Evolutionary conservation across 2,888 invertebrate genomes (phyloP).

Genomic region (Neoaliturus tenellus): DNA sequence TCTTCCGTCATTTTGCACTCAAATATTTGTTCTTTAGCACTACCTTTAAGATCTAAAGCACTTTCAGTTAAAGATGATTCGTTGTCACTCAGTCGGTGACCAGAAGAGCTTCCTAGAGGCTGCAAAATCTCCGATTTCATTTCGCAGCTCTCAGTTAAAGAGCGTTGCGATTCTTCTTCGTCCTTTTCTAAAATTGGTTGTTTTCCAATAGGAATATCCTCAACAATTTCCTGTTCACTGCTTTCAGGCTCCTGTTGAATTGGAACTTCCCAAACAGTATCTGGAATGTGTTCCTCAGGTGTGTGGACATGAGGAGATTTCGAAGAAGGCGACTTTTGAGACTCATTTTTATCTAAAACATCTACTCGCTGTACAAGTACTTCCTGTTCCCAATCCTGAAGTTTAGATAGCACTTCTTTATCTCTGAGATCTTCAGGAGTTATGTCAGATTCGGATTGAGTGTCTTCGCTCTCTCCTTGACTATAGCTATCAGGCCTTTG

Average conservation of each 20-base stretch:
- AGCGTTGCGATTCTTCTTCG: slow-evolving; percentile 68
- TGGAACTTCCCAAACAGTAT: slow-evolving; percentile 75
- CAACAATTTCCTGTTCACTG: slow-evolving; percentile 65
- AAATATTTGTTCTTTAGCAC: not conserved
- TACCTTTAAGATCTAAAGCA: slow-evolving; percentile 10
- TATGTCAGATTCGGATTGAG: slow-evolving; percentile 76
- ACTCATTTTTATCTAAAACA: slow-evolving; percentile 56
- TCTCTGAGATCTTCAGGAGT: slow-evolving; percentile 73
- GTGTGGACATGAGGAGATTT: slow-evolving; percentile 69
- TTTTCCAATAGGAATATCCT: slow-evolving; percentile 69
- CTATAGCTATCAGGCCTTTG: slow-evolving; percentile 72
- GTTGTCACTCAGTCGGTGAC: slow-evolving; percentile 59
- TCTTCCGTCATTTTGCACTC: slow-evolving; percentile 69
- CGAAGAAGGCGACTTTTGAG: slow-evolving; percentile 42
- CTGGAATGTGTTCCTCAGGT: slow-evolving; percentile 73
- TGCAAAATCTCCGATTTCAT: slow-evolving; percentile 33
- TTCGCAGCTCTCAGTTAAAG: slow-evolving; percentile 49
- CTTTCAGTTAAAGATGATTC: slow-evolving; percentile 34
- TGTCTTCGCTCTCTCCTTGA: slow-evolving; percentile 76
- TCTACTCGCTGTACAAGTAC: slow-evolving; percentile 57
- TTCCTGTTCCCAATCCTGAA: slow-evolving; percentile 62
- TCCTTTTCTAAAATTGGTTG: slow-evolving; percentile 70
- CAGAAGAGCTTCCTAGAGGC: slow-evolving; percentile 57
- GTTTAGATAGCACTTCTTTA: slow-evolving; percentile 68
- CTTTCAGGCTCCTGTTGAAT: slow-evolving; percentile 71